phyloP scores from a whole-genome alignment of 2,797 vertebrate genomes.

The Cyprinella venusta region DNA sequence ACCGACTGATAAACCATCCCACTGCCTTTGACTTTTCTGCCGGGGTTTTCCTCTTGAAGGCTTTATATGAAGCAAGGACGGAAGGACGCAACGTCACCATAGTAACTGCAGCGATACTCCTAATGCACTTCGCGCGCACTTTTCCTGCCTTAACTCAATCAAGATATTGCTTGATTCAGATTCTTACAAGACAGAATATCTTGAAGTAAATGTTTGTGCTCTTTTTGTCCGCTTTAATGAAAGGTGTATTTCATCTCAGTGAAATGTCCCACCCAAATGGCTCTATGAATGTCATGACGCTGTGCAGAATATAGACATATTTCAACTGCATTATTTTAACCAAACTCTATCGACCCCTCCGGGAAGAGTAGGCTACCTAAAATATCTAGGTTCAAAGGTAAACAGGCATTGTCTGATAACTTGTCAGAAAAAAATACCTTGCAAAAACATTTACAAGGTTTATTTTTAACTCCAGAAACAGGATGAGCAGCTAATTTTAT shows the following conservation, averaged over 20 bases:
- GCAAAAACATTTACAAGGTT: slow-evolving; percentile 66
- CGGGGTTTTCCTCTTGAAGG: slow-evolving; percentile 54
- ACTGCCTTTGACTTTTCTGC: slow-evolving; percentile 59
- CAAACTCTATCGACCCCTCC: neutral
- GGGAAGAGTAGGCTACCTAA: neutral
- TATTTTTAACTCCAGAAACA: slow-evolving; percentile 77
- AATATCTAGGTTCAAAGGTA: slow-evolving; percentile 49
- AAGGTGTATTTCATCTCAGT: neutral
- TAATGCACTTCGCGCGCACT: slow-evolving; percentile 8
- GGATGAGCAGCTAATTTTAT: slow-evolving; percentile 75
- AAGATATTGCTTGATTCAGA: no score
- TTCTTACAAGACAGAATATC: no score
- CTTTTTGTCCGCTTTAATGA: neutral
- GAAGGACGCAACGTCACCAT: slow-evolving; percentile 77
- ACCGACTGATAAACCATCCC: slow-evolving; percentile 46
- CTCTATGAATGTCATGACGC: neutral
- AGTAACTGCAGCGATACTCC: slow-evolving; percentile 43
- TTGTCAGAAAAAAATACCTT: slow-evolving; percentile 56
- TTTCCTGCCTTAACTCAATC: no score
- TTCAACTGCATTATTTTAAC: neutral
- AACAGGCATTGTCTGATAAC: slow-evolving; percentile 61
- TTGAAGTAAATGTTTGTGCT: neutral
- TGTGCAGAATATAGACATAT: neutral
- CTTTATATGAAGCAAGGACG: slow-evolving; percentile 71
- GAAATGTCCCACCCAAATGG: neutral